A percentile compares a stretch with the other conserved stretches of the same genome.
phyloP scores from a whole-genome alignment of 2,113 vertebrate genomes.

The Chionis minor region DNA sequence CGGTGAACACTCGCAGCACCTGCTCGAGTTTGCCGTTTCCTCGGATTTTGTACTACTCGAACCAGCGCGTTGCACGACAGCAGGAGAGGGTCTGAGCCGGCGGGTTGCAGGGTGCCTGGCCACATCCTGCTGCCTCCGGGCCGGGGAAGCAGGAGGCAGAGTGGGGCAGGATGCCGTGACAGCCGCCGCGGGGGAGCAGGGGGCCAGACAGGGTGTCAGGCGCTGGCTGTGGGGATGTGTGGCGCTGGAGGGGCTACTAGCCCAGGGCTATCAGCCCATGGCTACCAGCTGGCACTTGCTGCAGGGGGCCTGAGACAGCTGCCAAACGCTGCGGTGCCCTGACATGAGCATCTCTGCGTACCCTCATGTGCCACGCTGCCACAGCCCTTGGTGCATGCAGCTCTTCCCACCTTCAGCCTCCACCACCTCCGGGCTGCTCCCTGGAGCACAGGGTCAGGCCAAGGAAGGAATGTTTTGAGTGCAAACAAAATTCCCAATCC shows the following conservation, averaged over 20 bases:
- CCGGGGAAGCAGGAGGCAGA: background rate
- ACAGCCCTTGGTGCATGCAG: accelerated
- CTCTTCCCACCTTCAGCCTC: background rate
- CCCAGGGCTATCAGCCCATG: no score
- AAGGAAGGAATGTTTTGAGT: background rate
- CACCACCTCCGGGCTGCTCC: background rate
- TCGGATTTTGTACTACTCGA: accelerated
- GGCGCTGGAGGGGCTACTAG: background rate
- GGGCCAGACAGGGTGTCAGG: background rate
- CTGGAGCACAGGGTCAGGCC: background rate
- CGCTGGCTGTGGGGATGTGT: accelerated
- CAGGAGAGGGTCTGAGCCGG: background rate
- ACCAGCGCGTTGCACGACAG: background rate
- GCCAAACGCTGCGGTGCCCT: background rate
- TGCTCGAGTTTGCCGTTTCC: background rate
- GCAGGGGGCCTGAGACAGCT: background rate
- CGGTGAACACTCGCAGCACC: background rate
- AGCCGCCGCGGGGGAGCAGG: background rate
- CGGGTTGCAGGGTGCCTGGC: accelerated
- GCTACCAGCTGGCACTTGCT: background rate
- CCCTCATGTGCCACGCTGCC: background rate
- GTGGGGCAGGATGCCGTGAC: background rate
- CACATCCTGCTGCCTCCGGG: background rate
- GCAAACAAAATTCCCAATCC: accelerated
- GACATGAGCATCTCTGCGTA: accelerated